Percentiles rank a stretch among this genome's conserved stretches.
Conservation (phyloP, 2,888 invertebrate species). For the Trichopria drosophilae region DNA sequence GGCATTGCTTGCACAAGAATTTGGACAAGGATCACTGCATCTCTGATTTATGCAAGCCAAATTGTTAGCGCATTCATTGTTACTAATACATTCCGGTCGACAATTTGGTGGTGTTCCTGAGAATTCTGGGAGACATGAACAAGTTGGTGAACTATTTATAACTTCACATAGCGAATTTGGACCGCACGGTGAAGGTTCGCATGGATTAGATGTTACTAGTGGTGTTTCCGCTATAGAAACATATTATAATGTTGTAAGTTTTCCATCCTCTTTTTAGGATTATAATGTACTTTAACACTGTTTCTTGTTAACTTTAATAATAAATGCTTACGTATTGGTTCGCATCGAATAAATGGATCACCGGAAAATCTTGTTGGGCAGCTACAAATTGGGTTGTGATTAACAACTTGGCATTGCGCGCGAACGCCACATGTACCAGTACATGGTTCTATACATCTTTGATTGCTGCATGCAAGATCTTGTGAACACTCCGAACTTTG, state of each 20-base stretch:
- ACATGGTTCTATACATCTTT: constrained; percentile 59
- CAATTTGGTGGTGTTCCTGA: constrained; percentile 61
- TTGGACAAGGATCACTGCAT: constrained; percentile 53
- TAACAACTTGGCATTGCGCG: constrained; percentile 59
- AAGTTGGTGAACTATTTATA: constrained; percentile 61
- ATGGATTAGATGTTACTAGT: constrained; percentile 50
- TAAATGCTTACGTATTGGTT: constrained; percentile 32
- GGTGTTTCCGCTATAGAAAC: constrained; percentile 18
- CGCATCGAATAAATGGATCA: constrained; percentile 56
- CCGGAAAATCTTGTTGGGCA: constrained; percentile 57
- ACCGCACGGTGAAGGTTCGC: constrained; percentile 61
- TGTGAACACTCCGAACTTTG: constrained; percentile 61
- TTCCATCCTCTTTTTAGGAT: constrained; percentile 34
- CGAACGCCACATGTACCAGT: constrained; percentile 60
- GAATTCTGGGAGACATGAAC: constrained; percentile 60
- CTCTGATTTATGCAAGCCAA: constrained; percentile 54
- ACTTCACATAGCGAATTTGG: constrained; percentile 59
- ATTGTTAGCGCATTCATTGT: constrained; percentile 57
- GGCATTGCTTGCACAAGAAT: constrained; percentile 51
- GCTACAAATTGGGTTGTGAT: constrained; percentile 61
- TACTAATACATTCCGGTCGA: constrained; percentile 57
- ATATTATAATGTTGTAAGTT: background rate
- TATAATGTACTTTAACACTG: background rate
- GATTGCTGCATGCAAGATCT: constrained; percentile 56
- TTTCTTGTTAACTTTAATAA: constrained; percentile 6